phyloP scores from a whole-genome alignment of 1,140 invertebrate genomes.

The Drosophila miranda region DNA sequence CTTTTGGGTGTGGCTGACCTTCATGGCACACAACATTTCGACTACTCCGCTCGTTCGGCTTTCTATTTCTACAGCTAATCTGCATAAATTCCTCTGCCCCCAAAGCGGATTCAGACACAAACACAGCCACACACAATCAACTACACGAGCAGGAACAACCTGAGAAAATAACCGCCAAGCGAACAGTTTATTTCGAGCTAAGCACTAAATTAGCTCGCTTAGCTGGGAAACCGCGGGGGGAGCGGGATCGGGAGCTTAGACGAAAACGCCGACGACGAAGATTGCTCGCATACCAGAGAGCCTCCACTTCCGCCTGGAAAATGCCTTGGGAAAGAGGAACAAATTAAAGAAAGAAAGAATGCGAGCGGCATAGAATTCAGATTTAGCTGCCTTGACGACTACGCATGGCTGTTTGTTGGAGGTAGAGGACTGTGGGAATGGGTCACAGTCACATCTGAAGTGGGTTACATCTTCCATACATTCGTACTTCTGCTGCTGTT shows the following conservation, averaged over 20 bases:
- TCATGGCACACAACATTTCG: conserved; percentile 52
- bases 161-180: conserved; percentile 15
- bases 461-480: conserved; percentile 28
- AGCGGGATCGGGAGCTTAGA: conserved; percentile 1
- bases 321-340: conserved; percentile 50
- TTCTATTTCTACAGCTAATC: conserved; percentile 62
- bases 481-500: conserved; percentile 20
- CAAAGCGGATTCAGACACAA: background rate
- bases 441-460: conserved; percentile 51
- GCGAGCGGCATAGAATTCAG: conserved; percentile 55
- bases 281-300: conserved; percentile 26
- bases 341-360: conserved; percentile 50
- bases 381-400: conserved; percentile 34
- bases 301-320: conserved; percentile 54
- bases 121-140: background rate
- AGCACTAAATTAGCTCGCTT: conserved; percentile 63
- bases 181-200: conserved; percentile 44
- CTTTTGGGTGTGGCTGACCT: conserved; percentile 60
- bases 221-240: conserved; percentile 35
- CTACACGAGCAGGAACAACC: conserved; percentile 28
- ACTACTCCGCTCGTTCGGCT: conserved; percentile 19
- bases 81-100: conserved; percentile 7
- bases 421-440: conserved; percentile 58
- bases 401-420: conserved; percentile 39
- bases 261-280: conserved; percentile 7